A percentile compares a stretch with the other conserved stretches of the same genome.
Evolutionary conservation across 1,140 invertebrate species (phyloP).

Genomic region (Drosophila pallidifrons): DNA sequence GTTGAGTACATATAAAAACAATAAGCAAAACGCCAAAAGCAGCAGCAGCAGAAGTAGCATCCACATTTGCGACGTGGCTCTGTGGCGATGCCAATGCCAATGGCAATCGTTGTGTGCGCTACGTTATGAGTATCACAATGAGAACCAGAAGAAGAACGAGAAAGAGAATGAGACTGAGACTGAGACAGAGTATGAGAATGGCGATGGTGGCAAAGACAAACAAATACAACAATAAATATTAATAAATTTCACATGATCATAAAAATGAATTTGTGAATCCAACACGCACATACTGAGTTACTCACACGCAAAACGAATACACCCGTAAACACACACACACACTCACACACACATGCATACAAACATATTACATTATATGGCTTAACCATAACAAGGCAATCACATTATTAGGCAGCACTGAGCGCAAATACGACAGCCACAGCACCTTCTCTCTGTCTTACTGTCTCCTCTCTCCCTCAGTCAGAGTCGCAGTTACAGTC

Average conservation of each 20-base stretch:
- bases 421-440: slow-evolving; percentile 50
- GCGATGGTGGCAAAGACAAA: slow-evolving; percentile 37
- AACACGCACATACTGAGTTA: slow-evolving; percentile 54
- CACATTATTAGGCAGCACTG: slow-evolving; percentile 77
- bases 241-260: slow-evolving; percentile 84
- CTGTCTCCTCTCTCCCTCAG: neutral
- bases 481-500: too few species aligned
- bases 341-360: slow-evolving; percentile 35
- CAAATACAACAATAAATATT: slow-evolving; percentile 81
- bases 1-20: slow-evolving; percentile 77
- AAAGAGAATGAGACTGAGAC: too few species aligned
- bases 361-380: slow-evolving; percentile 80
- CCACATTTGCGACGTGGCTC: slow-evolving; percentile 10
- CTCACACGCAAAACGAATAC: slow-evolving; percentile 31
- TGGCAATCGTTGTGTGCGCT: neutral
- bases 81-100: neutral
- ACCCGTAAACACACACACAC: slow-evolving; percentile 18
- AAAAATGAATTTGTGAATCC: slow-evolving; percentile 83
- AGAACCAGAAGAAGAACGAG: neutral
- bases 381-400: slow-evolving; percentile 83
- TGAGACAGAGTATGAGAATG: neutral
- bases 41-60: slow-evolving; percentile 15
- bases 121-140: neutral
- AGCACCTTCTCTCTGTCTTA: neutral
- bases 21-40: slow-evolving; percentile 63